A percentile compares a stretch with the other conserved stretches of the same genome.
These are phyloP conservation scores for Orchesella cincta DNA, from an alignment of 1,140 invertebrate genomes.

Conservation along the genomic window DNA sequence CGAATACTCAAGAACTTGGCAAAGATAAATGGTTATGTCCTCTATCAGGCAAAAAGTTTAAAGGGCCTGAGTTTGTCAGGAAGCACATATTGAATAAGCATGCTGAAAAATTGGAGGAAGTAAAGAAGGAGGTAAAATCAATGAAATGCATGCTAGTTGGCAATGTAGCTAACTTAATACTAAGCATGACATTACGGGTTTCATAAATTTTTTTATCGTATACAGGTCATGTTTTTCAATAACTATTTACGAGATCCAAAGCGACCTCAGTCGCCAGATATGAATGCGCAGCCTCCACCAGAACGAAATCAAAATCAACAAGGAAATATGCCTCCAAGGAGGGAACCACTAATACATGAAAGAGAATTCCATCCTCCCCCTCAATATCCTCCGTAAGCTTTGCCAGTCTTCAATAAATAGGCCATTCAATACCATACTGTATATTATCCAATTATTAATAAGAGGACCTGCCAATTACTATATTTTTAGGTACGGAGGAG, in stretches of 20 bases:
- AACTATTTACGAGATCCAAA: constrained; percentile 95
- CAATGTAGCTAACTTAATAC: not conserved
- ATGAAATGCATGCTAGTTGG: not conserved
- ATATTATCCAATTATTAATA: not conserved
- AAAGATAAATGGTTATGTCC: constrained; percentile 99
- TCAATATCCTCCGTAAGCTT: constrained; percentile 33
- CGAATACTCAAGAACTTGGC: constrained; percentile 91
- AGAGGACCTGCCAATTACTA: constrained; percentile 35
- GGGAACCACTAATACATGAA: constrained; percentile 44
- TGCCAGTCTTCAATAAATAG: constrained; percentile 25
- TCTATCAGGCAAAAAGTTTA: constrained; percentile 98
- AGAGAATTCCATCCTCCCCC: constrained; percentile 24
- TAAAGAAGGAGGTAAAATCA: constrained; percentile 80
- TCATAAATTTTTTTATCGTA: constrained; percentile 20
- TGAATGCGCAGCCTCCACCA: constrained; percentile 65
- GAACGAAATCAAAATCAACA: constrained; percentile 34
- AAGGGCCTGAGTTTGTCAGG: constrained; percentile 96
- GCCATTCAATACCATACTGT: constrained; percentile 32
- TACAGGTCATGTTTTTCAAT: constrained; percentile 88
- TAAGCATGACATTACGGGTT: not conserved
- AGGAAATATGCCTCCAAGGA: constrained; percentile 30
- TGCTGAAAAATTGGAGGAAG: constrained; percentile 92
- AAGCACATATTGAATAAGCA: constrained; percentile 99
- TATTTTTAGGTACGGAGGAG: constrained; percentile 50
- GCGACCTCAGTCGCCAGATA: constrained; percentile 88